Base-by-base conservation (phyloP, 2,113 vertebrate species). In the Meriones unguiculatus region DNA sequence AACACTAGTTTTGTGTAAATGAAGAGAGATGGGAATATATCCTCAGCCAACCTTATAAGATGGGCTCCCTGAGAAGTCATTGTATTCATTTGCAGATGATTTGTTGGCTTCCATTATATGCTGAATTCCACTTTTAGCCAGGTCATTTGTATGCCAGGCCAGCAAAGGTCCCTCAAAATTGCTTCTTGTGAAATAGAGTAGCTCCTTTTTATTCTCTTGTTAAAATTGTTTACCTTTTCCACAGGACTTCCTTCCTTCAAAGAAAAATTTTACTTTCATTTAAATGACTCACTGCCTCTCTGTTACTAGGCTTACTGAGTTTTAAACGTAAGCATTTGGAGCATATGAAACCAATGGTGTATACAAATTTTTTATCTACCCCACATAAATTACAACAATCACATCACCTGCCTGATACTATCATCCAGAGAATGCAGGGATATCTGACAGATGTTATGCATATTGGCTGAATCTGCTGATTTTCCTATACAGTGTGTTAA, bases 301-400 rank as follows among this genome's bases (percentile, higher is more conserved):
- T 32, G 3, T 90, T 62, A 15, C 13, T 89, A 82, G 54, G n/a
- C 38, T 87, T 85, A 88, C 70, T 95, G 87, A 84, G 73, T 89
- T 97, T 97, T 93, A 93, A 94, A 93, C 35, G 6, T 90, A 70
- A 76, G 41, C 18, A 91, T 93, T 80, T 80, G 69, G 67, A 89
- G 75, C 7, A 2, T 70, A 78, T 64, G 64, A 88, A 96, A 84
- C 73, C 65, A 96, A 14, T 85, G 84, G 35, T 81, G 32, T 87
- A 76, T 91, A 32, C 10, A 80, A 38, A 89, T 72, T 96, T 95
- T 85, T 52, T 87, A 50, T 80, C 73, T 87, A 50, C 75, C 90
- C 87, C 76, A 89, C 64, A 91, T 65, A 93, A 82, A 94, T 89
- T 89, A 38, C 32, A 91, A 41, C 57, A 17, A 65, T 46, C 2